These are phyloP conservation scores for Carabus problematicus DNA, from an alignment of 2,888 invertebrate species.

Conservation along the genomic window DNA sequence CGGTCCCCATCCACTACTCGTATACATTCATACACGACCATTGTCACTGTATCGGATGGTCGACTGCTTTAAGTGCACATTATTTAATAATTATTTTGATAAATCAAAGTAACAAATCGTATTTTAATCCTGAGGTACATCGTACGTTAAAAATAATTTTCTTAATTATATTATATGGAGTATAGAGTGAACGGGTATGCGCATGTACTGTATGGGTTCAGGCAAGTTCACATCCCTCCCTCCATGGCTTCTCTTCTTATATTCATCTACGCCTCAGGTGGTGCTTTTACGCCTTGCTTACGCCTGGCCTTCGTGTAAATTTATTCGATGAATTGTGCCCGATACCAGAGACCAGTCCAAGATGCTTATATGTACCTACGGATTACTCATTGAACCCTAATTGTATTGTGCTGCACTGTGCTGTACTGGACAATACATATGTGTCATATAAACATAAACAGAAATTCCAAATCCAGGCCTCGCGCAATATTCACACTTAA, in stretches of 20 bases:
- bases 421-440: too few species aligned
- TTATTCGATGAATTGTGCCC: not conserved
- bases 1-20: slow-evolving; percentile 42
- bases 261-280: slow-evolving; percentile 8
- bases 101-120: slow-evolving; percentile 62
- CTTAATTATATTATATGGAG: slow-evolving; percentile 59
- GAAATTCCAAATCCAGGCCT: too few species aligned
- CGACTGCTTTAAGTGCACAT: slow-evolving; percentile 57
- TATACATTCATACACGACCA: not conserved
- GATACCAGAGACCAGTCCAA: too few species aligned
- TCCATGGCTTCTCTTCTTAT: not conserved
- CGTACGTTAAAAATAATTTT: slow-evolving; percentile 58
- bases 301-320: not conserved
- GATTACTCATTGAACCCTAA: too few species aligned
- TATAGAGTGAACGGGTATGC: slow-evolving; percentile 12
- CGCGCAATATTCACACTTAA: too few species aligned
- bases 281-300: slow-evolving; percentile 9
- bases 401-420: too few species aligned
- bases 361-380: too few species aligned
- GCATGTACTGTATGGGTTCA: not conserved
- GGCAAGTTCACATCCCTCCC: not conserved
- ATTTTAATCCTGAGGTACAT: slow-evolving; percentile 56
- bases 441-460: too few species aligned
- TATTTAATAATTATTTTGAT: slow-evolving; percentile 62
- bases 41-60: slow-evolving; percentile 45